Base-by-base conservation (phyloP, 2,113 vertebrate species). In the Apodemus speciosus region DNA sequence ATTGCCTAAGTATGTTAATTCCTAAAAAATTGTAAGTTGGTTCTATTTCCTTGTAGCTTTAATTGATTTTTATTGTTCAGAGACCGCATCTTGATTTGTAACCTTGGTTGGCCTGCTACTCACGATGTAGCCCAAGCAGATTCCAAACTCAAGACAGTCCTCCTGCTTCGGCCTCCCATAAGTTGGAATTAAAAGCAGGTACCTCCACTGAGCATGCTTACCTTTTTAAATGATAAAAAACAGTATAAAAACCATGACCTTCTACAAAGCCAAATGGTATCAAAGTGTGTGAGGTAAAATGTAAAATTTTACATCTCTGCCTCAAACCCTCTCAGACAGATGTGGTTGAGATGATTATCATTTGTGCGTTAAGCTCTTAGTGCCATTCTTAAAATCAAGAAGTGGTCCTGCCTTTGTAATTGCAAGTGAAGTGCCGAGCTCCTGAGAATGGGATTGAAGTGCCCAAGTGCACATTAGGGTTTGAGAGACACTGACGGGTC, bases 161-260 rank as follows among this genome's bases (percentile, higher is more conserved):
- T 68, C 20, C 81, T 85, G 40, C 40, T 18, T 49, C 40, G 14
- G 43, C 60, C 20, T 85, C 30, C 62, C 30, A 51, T 49, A 68
- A 13, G 1, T 30, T 68, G 40, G 10, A n/a, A 51, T 68, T n/a
- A n/a, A 2, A 51, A 46, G 9, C 60, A 49, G 20, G 6, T n/a
- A 30, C 18, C 27, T 49, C n/a, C 30, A 66, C 10, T 49, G 84
- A 66, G n/a, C 25, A 71, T 32, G 9, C 25, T 73, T 73, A 58
- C 46, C 27, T 32, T 40, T 73, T 93, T 73, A 66, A 46, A 83
- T 88, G 90, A 56, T 73, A 73, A 94, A 94, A 94, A 69, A 40
- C 60, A 86, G 40, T 85, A n/a, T 20, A 58, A 79, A 73, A 68
- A 80, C 69, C 75, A 87, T 38, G 25, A 4, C 7, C 94, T 93